These are phyloP conservation scores for Connochaetes taurinus DNA, from an alignment of 2,113 vertebrate genomes.

Conservation along the genomic window DNA sequence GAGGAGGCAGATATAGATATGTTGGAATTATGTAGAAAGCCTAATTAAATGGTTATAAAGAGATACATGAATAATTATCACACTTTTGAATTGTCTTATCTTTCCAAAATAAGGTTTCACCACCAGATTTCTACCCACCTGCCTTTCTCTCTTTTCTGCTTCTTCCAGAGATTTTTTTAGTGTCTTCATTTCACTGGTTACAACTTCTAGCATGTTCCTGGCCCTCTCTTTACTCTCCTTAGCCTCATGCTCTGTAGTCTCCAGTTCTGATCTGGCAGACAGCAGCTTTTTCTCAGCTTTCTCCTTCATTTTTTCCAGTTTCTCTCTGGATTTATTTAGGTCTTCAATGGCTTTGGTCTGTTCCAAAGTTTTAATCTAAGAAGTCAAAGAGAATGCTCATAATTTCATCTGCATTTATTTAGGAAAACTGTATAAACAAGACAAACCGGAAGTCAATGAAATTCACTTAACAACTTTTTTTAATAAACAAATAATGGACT, in stretches of 20 bases:
- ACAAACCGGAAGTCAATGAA: neutral
- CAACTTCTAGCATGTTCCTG: constrained; percentile 71
- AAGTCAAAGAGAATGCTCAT: constrained; percentile 22
- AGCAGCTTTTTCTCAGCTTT: constrained; percentile 82
- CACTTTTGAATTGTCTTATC: neutral
- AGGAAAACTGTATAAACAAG: neutral
- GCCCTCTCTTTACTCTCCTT: constrained; percentile 79
- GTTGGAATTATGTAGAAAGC: neutral
- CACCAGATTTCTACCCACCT: constrained; percentile 75
- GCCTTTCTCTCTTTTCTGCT: constrained; percentile 84
- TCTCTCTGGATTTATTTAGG: constrained; percentile 82
- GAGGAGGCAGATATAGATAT: too few relatives aligned
- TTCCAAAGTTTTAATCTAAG: constrained; percentile 87
- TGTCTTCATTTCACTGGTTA: constrained; percentile 74
- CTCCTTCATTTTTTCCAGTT: constrained; percentile 85
- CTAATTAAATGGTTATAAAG: neutral
- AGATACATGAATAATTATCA: neutral
- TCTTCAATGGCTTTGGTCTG: constrained; percentile 87
- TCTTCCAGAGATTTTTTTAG: constrained; percentile 85
- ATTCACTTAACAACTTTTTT: neutral
- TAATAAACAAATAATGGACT: neutral
- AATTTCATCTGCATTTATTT: neutral
- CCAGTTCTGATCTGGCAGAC: constrained; percentile 81
- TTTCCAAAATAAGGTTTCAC: neutral
- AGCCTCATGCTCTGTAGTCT: constrained; percentile 76